Evolutionary conservation across 2,888 invertebrate species (phyloP), one percentile per base, ranked within the genome.

Genomic region (Kuschelorhynchus macadamiae): DNA sequence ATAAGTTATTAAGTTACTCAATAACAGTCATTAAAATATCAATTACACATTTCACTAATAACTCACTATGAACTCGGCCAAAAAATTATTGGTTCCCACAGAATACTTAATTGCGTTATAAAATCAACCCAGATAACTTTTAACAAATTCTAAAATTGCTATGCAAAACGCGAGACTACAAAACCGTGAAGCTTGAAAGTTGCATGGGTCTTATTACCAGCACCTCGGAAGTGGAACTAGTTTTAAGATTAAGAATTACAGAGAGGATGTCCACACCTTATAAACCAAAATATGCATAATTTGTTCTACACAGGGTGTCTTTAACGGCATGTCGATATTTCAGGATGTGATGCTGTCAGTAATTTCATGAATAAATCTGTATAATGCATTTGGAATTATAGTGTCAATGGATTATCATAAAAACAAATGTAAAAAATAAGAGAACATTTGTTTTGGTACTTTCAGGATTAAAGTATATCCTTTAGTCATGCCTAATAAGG

Each of bases 91-190:
- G 59, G 59, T 59, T 59, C 59, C 49, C 59, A 59, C 59, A 59
- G 59, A 59, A 49, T 59, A 36, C 47, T 39, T 59, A 59, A 59
- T 49, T 20, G 39, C 39, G 17, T 59, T 49, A 59, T 49, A 59
- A 59, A 59, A 59, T 47, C 41, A 59, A 59, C 59, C 59, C 49
- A 59, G 59, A 49, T 59, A 49, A 59, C 17, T 59, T 59, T 49
- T 39, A n/a, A 49, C 39, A 32, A 49, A 59, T 46, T 18, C 17
- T 33, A 33, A 57, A 57, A 57, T 57, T 57, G 20, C 46, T 33
- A 46, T 25, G 44, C 42, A 33, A 44, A 57, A 46, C 33, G 46
- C 56, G 33, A 46, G 46, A 57, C 56, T 57, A 42, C 56, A 14
- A 17, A 18, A 32, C 46, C 56, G 44, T 57, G 56, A 57, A 17